phyloP scores from a whole-genome alignment of 2,113 vertebrate genomes.

The Cinclus cinclus region DNA sequence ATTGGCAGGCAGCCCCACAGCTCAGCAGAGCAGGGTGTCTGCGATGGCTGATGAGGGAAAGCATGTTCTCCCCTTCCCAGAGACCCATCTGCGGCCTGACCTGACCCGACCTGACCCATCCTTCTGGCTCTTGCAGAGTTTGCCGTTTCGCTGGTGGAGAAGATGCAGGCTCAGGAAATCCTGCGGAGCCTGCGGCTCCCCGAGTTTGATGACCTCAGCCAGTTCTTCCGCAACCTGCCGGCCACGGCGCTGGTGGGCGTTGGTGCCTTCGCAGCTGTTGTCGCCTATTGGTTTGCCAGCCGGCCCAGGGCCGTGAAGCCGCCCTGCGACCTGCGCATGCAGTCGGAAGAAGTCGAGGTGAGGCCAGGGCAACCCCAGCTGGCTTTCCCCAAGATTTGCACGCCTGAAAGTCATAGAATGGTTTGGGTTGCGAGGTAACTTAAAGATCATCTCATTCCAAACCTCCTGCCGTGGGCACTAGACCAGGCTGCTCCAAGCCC shows the following conservation, averaged over 20 bases:
- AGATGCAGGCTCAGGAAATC: conserved; percentile 94
- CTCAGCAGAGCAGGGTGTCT: not conserved
- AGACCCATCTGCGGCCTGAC: accelerated
- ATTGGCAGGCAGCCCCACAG: not conserved
- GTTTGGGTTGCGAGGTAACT: not conserved
- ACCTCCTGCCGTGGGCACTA: not conserved
- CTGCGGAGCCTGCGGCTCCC: conserved; percentile 86
- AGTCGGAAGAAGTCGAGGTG: conserved; percentile 92
- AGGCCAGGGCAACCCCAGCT: not conserved
- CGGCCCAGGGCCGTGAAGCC: conserved; percentile 87
- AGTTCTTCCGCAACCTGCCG: conserved; percentile 87
- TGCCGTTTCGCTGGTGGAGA: conserved; percentile 87
- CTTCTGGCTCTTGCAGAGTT: conserved; percentile 79
- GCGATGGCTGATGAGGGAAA: accelerated
- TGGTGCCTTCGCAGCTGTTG: conserved; percentile 87
- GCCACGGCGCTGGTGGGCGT: conserved; percentile 88
- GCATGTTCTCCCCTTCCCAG: accelerated
- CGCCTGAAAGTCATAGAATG: not conserved
- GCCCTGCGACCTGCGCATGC: conserved; percentile 88
- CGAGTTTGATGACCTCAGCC: conserved; percentile 87
- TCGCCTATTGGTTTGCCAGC: conserved; percentile 93
- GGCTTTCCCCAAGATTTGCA: accelerated
- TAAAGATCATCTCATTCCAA: not conserved
- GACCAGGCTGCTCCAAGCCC: not conserved
- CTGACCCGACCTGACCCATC: not conserved